Evolutionary conservation across 1,140 invertebrate genomes (phyloP).

Genomic region (Dermatophagoides farinae): DNA sequence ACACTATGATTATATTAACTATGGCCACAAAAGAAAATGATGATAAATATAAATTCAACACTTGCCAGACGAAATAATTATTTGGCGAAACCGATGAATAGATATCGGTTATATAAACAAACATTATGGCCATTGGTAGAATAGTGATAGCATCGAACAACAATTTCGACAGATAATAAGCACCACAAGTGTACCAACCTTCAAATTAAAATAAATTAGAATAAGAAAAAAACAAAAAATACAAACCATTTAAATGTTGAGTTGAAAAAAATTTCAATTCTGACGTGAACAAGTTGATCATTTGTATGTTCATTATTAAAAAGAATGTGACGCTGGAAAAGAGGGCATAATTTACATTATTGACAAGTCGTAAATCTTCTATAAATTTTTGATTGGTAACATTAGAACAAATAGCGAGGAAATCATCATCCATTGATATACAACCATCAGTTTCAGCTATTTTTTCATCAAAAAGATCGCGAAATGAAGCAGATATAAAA

Average conservation of each 20-base stretch:
- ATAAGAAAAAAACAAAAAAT: neutral
- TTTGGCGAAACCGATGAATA: neutral
- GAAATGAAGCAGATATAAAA: no score
- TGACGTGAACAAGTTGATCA: neutral
- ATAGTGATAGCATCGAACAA: neutral
- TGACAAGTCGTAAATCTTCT: neutral
- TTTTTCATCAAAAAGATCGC: no score
- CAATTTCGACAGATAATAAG: neutral
- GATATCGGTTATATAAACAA: neutral
- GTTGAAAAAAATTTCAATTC: neutral
- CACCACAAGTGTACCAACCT: neutral
- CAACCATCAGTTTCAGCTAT: neutral
- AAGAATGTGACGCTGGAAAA: neutral
- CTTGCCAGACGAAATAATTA: neutral
- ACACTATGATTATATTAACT: neutral
- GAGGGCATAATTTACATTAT: neutral
- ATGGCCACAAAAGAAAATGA: neutral
- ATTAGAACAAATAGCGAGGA: neutral
- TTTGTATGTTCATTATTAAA: neutral
- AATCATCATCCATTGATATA: neutral
- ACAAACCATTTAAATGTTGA: neutral
- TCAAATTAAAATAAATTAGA: neutral
- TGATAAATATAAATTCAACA: neutral
- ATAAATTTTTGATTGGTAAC: neutral
- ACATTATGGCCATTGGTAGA: neutral